A percentile compares a stretch with the other conserved stretches of the same genome.
Evolutionary conservation across 2,797 vertebrate genomes (phyloP).

Genomic region (Lutjanus argentimaculatus): DNA sequence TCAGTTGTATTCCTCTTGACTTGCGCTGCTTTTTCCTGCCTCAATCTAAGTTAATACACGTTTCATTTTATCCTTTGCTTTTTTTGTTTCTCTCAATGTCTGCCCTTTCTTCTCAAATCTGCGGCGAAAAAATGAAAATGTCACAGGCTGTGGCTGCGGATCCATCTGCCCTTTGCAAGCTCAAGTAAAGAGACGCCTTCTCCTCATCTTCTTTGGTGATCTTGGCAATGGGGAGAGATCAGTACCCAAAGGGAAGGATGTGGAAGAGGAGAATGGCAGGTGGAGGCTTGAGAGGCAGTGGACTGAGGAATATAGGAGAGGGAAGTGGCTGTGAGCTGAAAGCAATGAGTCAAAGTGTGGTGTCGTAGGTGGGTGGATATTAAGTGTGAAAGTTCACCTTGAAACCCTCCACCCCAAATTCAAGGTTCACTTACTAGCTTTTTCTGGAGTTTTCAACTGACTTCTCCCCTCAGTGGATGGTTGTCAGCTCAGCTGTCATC

Average conservation of each 20-base stretch:
- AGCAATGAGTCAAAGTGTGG: conserved; percentile 13
- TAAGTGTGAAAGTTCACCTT: conserved; percentile 6
- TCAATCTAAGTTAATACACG: conserved; percentile 51
- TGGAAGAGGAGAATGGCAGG: conserved; percentile 15
- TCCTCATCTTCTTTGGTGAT: conserved; percentile 41
- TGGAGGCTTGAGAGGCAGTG: conserved; percentile 11
- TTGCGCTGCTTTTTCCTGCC: conserved; percentile 37
- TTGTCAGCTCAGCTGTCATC: not conserved
- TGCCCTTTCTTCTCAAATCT: conserved; percentile 55
- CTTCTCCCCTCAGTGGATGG: not conserved
- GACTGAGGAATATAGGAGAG: conserved; percentile 2
- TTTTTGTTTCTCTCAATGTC: conserved; percentile 44
- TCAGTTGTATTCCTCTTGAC: conserved; percentile 37
- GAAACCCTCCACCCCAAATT: not conserved
- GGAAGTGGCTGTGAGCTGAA: conserved; percentile 3
- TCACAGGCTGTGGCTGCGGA: conserved; percentile 39
- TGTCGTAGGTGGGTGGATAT: not conserved
- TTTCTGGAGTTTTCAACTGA: not conserved
- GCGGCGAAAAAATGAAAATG: conserved; percentile 50
- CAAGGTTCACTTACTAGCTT: not conserved
- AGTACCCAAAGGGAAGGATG: conserved; percentile 13
- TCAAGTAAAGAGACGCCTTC: conserved; percentile 46
- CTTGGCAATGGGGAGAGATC: conserved; percentile 12
- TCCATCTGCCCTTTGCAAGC: conserved; percentile 52
- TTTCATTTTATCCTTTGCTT: conserved; percentile 51